Evolutionary conservation across 1,140 invertebrate genomes (phyloP), one percentile per base, ranked within the genome.

Genomic region (Drosophila tristis): DNA sequence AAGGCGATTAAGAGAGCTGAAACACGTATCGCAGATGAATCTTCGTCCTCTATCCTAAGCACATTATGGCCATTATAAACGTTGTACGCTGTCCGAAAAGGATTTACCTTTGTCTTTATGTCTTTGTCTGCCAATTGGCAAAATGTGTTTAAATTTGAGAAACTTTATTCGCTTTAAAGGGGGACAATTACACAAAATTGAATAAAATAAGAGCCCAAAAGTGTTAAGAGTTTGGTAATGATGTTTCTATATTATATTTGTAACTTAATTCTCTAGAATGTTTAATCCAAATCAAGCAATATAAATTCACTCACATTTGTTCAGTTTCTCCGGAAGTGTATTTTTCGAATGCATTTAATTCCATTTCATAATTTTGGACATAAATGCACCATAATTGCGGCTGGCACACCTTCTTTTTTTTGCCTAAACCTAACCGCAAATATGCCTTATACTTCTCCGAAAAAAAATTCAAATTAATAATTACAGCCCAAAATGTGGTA

Each of bases 61-160:
- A 70, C 76, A n/a, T 73, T 72, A 66, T 51, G 72, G 76, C 80
- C 79, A 89, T 87, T 87, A 87, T 71, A 87, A 89, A 71, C 53
- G 75, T 73, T 74, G 84, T 87, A 61, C 58, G 79, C 62, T 67
- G 51, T 65, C 64, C 44, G 42, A 64, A 60, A 65, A 44, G 71
- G 75, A 68, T 62, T 74, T 86, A 82, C 73, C 68, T 78, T 68
- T 57, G 59, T 62, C 47, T 71, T 55, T 42, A 25, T 43, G 31
- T 55, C 61, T 42, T 50, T 55, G 62, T 31, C 54, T 45, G 42
- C 9, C 16, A 54, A 58, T 50, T 48, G 35, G 47, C 0, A 15
- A 48, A 51, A 8, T 57, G 7, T 2, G 49, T 50, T 45, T 51
- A 0, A 15, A 49, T 54, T 57, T 43, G 26, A 49, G 35, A 51